Percentiles rank a stretch among this genome's conserved stretches.
phyloP scores from a whole-genome alignment of 2,113 vertebrate genomes.

The Piaya cayana region DNA sequence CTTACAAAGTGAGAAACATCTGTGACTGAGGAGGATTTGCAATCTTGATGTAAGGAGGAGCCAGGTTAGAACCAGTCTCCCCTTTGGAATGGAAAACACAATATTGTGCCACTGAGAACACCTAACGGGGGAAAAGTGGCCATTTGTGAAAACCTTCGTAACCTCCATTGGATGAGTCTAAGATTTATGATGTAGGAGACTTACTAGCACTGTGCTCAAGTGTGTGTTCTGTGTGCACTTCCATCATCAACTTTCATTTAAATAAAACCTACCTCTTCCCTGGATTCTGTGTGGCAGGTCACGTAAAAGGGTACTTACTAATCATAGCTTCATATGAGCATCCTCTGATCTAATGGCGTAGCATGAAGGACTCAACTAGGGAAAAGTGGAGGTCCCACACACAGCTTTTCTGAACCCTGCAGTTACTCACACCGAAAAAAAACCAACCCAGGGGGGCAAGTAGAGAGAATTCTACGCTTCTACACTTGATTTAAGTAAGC shows the following conservation, averaged over 20 bases:
- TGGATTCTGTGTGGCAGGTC: neutral
- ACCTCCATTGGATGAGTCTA: neutral
- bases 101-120: neutral
- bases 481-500: neutral
- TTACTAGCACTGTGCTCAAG: neutral
- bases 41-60: neutral
- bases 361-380: neutral
- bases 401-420: neutral
- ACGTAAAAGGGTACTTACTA: neutral
- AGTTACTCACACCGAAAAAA: neutral
- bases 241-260: neutral
- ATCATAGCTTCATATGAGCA: neutral
- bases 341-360: neutral
- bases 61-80: neutral
- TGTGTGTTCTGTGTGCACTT: neutral
- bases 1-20: neutral
- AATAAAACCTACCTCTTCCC: neutral
- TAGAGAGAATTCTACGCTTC: neutral
- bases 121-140: neutral
- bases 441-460: neutral
- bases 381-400: neutral
- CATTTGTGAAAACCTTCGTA: neutral
- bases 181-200: neutral
- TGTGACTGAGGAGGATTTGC: neutral
- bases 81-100: neutral